Evolutionary conservation across 2,888 invertebrate genomes (phyloP), one percentile per base, ranked within the genome.

Genomic region (Gryllus longicercus): DNA sequence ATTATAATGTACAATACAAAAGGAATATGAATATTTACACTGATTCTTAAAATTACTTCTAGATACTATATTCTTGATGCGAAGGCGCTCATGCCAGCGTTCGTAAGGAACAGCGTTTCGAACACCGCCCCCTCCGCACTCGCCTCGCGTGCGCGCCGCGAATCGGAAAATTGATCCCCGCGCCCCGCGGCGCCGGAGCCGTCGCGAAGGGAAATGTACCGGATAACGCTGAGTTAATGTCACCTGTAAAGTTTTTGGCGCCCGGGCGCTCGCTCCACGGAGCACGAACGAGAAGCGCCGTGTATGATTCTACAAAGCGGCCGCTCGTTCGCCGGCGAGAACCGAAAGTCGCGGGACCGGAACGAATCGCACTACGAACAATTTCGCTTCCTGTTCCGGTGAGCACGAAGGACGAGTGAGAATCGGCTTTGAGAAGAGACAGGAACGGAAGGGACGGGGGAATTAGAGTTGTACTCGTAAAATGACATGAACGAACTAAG

Each of bases 181-280:
- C 63, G 63, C 63, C n/a, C 63, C 63, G 63, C 63, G 63, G 63
- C 63, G 63, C 14, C 63, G 63, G 63, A n/a, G 11, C n/a, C 63
- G 63, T 14, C n/a, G 63, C 63, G 63, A n/a, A 63, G 63, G 63
- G 63, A 63, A 63, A 63, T 63, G 63, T 63, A 63, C 63, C 63
- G 63, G n/a, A 63, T 63, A 63, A 63, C 63, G 63, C 63, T 63
- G 63, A 63, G 63, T 63, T 63, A 63, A 63, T 63, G 63, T n/a
- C 63, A 63, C 63, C 63, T 63, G 63, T 63, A n/a, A 63, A 63
- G 63, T 63, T 63, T 63, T 63, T 63, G 63, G 63, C 63, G 16
- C 63, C 63, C 11, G 14, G 14, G 63, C 63, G 63, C 63, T 63
- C 63, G 63, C 63, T n/a, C n/a, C 63, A 16, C 63, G 11, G 63